Percentiles rank a stretch among this genome's conserved stretches.
Evolutionary conservation across 1,140 invertebrate species (phyloP).

Genomic region (Lamellibrachia luymesi): DNA sequence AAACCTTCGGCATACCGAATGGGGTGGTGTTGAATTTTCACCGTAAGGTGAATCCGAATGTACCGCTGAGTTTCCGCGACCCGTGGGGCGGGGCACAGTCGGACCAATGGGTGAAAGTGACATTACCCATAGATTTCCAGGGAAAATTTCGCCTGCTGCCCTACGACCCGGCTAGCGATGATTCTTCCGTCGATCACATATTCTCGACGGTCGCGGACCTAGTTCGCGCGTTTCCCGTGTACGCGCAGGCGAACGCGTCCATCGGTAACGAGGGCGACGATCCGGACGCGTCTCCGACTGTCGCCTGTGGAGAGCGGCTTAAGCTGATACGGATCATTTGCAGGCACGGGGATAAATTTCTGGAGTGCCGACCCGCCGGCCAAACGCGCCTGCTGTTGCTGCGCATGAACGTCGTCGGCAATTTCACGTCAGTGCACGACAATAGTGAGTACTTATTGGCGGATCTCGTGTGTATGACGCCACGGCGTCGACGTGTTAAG

Average conservation of each 20-base stretch:
- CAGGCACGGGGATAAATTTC: neutral
- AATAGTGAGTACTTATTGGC: conserved; percentile 12
- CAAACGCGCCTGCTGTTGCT: neutral
- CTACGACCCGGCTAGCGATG: conserved; percentile 12
- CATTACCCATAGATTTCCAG: conserved; percentile 12
- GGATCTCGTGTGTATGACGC: conserved; percentile 12
- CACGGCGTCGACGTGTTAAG: conserved; percentile 3
- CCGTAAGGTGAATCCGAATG: conserved; percentile 20
- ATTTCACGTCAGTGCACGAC: conserved; percentile 13
- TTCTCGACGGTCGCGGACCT: conserved; percentile 15
- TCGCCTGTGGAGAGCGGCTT: conserved; percentile 15
- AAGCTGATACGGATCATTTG: conserved; percentile 10
- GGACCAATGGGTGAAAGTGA: conserved; percentile 14
- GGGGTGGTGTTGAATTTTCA: conserved; percentile 6
- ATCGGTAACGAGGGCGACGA: neutral
- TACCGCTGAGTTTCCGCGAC: conserved; percentile 12
- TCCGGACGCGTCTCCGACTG: neutral
- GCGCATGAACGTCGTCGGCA: conserved; percentile 13
- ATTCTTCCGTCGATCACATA: conserved; percentile 16
- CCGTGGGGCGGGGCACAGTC: neutral
- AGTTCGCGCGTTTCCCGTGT: conserved; percentile 16
- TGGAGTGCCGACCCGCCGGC: conserved; percentile 15
- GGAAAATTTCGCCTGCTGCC: conserved; percentile 19
- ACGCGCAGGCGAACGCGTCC: conserved; percentile 19
- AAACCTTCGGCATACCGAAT: conserved; percentile 15